phyloP scores from a whole-genome alignment of 2,113 vertebrate genomes.

The Strigops habroptila region DNA sequence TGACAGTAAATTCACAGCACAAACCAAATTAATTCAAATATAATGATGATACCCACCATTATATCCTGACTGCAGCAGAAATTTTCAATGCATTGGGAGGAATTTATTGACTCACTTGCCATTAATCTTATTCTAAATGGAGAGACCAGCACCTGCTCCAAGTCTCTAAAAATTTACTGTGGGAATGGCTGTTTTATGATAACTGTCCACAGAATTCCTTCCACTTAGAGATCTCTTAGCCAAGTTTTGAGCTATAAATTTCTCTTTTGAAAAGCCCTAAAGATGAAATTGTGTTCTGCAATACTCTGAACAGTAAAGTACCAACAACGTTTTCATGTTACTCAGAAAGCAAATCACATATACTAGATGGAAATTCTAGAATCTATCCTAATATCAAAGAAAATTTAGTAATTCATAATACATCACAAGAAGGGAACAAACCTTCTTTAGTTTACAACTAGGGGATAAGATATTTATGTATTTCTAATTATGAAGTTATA shows the following conservation, averaged over 20 bases:
- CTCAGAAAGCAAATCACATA: not conserved
- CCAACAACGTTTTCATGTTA: not conserved
- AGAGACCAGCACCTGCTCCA: not conserved
- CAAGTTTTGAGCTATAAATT: not conserved
- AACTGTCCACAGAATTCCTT: not conserved
- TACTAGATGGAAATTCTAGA: not conserved
- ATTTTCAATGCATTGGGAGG: not conserved
- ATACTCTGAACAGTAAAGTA: not conserved
- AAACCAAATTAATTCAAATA: not conserved
- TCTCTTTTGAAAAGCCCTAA: not conserved
- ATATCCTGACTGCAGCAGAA: not conserved
- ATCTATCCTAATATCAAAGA: not conserved
- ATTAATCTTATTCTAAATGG: not conserved
- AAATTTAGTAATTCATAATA: not conserved
- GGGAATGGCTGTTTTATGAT: not conserved
- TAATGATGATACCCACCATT: not conserved
- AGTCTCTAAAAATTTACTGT: not conserved
- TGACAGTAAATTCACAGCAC: not conserved
- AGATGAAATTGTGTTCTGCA: not conserved
- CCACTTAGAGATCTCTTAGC: not conserved
- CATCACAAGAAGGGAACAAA: not conserved
- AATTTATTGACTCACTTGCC: not conserved
- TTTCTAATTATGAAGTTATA: not conserved
- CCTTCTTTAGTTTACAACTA: not conserved
- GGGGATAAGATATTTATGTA: not conserved